Conservation (phyloP, 2,113 vertebrate species). For the Proteles cristata region DNA sequence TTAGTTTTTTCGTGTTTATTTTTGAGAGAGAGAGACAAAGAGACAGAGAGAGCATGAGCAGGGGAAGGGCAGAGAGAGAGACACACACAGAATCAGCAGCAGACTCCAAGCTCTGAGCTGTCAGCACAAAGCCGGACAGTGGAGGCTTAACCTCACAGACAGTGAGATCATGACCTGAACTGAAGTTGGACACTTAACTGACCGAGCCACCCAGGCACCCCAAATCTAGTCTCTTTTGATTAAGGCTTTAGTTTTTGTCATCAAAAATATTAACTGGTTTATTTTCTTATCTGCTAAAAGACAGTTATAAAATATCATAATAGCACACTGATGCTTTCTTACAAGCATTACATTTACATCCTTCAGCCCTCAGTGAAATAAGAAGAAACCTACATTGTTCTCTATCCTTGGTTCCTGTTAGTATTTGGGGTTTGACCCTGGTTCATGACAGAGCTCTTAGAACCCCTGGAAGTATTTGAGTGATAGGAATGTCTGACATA, state of each 20-base stretch:
- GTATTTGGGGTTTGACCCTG: not conserved
- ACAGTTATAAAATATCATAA: not conserved
- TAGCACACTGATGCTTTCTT: not conserved
- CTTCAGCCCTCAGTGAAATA: not conserved
- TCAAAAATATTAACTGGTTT: constrained; percentile 11
- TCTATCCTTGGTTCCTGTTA: not conserved
- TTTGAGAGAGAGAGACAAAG: too few relatives aligned
- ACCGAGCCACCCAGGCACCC: too few relatives aligned
- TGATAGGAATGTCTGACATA: not conserved
- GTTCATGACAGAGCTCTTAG: not conserved
- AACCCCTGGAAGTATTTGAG: not conserved
- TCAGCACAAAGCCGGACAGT: too few relatives aligned
- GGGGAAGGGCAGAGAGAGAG: too few relatives aligned
- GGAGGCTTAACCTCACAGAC: too few relatives aligned
- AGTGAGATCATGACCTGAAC: too few relatives aligned
- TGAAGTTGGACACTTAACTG: too few relatives aligned
- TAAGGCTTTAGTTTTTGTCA: not conserved
- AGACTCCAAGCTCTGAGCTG: too few relatives aligned
- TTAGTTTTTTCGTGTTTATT: not conserved
- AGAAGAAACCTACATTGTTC: not conserved
- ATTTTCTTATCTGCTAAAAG: not conserved
- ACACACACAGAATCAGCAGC: too few relatives aligned
- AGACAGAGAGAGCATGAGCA: too few relatives aligned
- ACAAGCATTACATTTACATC: not conserved
- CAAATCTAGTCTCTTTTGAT: not conserved